Percentiles rank a stretch among this genome's conserved stretches.
These are phyloP conservation scores for Hypomecis punctinalis DNA, from an alignment of 2,888 invertebrate genomes.

Conservation along the genomic window DNA sequence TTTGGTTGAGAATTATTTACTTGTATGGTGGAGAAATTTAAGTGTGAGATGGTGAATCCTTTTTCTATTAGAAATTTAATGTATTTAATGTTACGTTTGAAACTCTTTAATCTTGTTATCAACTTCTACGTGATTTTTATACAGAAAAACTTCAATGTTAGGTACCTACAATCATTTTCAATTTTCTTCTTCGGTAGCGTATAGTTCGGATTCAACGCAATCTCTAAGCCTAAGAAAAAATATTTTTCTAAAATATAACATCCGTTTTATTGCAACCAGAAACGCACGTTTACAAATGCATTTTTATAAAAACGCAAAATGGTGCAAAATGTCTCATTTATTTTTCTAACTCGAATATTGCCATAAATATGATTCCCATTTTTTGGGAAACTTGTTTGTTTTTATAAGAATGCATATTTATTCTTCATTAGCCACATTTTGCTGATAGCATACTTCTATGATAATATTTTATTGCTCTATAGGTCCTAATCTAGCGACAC, in stretches of 20 bases:
- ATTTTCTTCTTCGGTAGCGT: conserved; percentile 52
- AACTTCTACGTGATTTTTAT: conserved; percentile 41
- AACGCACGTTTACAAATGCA: conserved; percentile 53
- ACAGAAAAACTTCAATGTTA: conserved; percentile 39
- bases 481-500: conserved; percentile 72
- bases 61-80: conserved; percentile 48
- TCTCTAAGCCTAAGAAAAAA: conserved; percentile 65
- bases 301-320: conserved; percentile 65
- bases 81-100: conserved; percentile 48
- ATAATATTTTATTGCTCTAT: conserved; percentile 73
- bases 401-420: conserved; percentile 66
- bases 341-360: conserved; percentile 62
- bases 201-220: conserved; percentile 62
- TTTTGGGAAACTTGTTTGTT: conserved; percentile 49
- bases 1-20: conserved; percentile 61
- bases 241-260: conserved; percentile 72
- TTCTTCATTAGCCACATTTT: conserved; percentile 63
- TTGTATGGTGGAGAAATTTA: conserved; percentile 42
- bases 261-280: conserved; percentile 29
- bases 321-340: conserved; percentile 53
- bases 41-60: conserved; percentile 48
- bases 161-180: conserved; percentile 45
- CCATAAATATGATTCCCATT: conserved; percentile 50
- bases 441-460: conserved; percentile 67
- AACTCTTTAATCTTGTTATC: conserved; percentile 53